Base-by-base conservation (phyloP, 2,113 vertebrate species). In the Ranitomeya variabilis region DNA sequence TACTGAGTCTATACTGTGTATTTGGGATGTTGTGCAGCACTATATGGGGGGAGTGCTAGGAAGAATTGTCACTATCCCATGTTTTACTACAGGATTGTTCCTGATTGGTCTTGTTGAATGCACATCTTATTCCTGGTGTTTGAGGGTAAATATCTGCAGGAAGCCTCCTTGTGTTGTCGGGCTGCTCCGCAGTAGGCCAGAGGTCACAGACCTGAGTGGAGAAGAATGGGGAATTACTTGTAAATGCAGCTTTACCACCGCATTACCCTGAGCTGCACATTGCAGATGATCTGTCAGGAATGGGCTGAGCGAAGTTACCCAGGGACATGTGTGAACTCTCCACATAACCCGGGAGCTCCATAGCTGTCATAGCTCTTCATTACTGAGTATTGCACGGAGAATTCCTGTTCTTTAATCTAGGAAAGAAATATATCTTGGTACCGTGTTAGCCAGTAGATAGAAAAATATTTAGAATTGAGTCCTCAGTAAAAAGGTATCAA, bases 191-290 rank as follows among this genome's bases (percentile, higher is more conserved):
- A 66, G 71, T 89, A 85, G 87, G 74, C n/a, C 10, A 89, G 71
- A 79, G 87, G 87, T 89, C 82, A 69, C 52, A 79, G 16, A 19
- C 26, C 18, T 21, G 57, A 81, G 7, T 52, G 14, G 52, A 16
- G 79, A 55, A 66, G 82, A 55, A 23, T 3, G 52, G 57, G 62
- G 77, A 54, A 80, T 69, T 51, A 60, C 85, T 64, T 86, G 85
- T 67, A 64, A 55, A 51, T 51, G 85, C 60, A 62, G 73, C 85
- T 66, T 66, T 57, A 54, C 18, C 60, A 45, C 45, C 23, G 37
- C 86, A 80, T 64, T 54, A 69, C 12, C 26, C 59, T 11, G 73
- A 77, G 31, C 71, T 15, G 62, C 54, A 52, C 73, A 60, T 26
- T 76, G 69, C 13, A 21, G 31, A 52, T 60, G 26, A 54, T 64